A percentile compares a stretch with the other conserved stretches of the same genome.
These are phyloP conservation scores for Spodoptera picta DNA, from an alignment of 2,888 invertebrate species.

Conservation along the genomic window DNA sequence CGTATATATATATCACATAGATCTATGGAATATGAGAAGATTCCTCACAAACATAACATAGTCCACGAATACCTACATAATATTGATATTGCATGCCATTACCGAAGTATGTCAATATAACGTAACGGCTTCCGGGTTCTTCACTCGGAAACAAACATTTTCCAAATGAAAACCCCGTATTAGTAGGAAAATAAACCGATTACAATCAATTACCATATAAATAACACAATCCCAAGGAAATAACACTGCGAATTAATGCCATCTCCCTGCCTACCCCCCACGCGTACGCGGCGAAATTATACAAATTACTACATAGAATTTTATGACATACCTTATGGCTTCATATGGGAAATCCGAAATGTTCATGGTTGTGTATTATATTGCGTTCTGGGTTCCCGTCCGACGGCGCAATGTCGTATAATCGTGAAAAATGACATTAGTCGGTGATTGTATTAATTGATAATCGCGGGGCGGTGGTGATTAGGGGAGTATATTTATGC, in stretches of 20 bases:
- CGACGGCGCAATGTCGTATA: conserved; percentile 21
- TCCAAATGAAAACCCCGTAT: conserved; percentile 28
- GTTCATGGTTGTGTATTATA: conserved; percentile 31
- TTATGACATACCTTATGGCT: conserved; percentile 67
- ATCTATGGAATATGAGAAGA: too few relatives aligned
- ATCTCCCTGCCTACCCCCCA: conserved; percentile 28
- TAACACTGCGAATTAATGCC: conserved; percentile 44
- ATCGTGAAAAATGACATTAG: conserved; percentile 15
- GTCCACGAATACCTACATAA: too few relatives aligned
- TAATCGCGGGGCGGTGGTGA: conserved; percentile 1
- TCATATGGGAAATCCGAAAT: conserved; percentile 64
- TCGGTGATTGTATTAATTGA: conserved; percentile 33
- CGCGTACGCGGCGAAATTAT: conserved; percentile 62
- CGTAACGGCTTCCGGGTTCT: conserved; percentile 14
- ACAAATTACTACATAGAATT: conserved; percentile 74
- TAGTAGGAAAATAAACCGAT: conserved; percentile 42
- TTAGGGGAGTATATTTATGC: background rate
- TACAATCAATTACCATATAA: conserved; percentile 54
- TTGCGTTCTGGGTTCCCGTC: conserved; percentile 1
- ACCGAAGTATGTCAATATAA: conserved; percentile 10
- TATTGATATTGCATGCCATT: background rate
- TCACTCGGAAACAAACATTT: conserved; percentile 23
- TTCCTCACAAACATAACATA: too few relatives aligned
- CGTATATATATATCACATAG: too few relatives aligned
- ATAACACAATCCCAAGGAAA: conserved; percentile 51